These are phyloP conservation scores for Blastobasis lacticolella DNA, from an alignment of 2,888 invertebrate genomes.

Conservation along the genomic window DNA sequence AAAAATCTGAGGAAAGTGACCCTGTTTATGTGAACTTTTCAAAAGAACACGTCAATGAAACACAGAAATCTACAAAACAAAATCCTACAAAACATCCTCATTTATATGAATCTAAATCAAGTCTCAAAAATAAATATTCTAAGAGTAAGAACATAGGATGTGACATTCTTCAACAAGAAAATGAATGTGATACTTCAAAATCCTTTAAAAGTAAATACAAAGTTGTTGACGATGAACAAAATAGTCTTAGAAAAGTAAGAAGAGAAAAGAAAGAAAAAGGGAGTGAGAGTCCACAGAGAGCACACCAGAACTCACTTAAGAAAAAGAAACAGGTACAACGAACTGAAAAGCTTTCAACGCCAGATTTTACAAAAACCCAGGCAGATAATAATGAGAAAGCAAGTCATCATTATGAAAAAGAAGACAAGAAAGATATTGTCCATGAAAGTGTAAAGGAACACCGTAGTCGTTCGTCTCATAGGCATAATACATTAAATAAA, in stretches of 20 bases:
- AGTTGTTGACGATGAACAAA: not conserved
- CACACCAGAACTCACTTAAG: constrained; percentile 13
- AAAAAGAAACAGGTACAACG: constrained; percentile 14
- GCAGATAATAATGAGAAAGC: constrained; percentile 6
- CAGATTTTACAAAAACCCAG: constrained; percentile 13
- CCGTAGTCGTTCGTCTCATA: constrained; percentile 22
- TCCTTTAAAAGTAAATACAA: constrained; percentile 2
- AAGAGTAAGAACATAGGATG: no score
- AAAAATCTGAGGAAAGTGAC: constrained; percentile 15
- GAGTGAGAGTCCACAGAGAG: constrained; percentile 5
- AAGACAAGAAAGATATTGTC: constrained; percentile 4
- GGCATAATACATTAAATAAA: constrained; percentile 5
- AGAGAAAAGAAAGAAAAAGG: constrained; percentile 1
- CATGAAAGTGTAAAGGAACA: constrained; percentile 17
- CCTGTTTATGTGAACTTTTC: constrained; percentile 1
- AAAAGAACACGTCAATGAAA: constrained; percentile 13
- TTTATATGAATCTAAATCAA: not conserved
- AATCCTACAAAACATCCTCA: not conserved
- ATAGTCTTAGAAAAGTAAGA: constrained; percentile 4
- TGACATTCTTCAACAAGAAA: no score
- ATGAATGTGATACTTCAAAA: not conserved
- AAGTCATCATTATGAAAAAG: constrained; percentile 1
- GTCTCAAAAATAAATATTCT: not conserved
- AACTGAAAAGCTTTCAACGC: constrained; percentile 25
- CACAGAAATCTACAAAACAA: constrained; percentile 1